Evolutionary conservation across 2,113 vertebrate species (phyloP), one percentile per base, ranked within the genome.

Genomic region (Antennarius striatus): DNA sequence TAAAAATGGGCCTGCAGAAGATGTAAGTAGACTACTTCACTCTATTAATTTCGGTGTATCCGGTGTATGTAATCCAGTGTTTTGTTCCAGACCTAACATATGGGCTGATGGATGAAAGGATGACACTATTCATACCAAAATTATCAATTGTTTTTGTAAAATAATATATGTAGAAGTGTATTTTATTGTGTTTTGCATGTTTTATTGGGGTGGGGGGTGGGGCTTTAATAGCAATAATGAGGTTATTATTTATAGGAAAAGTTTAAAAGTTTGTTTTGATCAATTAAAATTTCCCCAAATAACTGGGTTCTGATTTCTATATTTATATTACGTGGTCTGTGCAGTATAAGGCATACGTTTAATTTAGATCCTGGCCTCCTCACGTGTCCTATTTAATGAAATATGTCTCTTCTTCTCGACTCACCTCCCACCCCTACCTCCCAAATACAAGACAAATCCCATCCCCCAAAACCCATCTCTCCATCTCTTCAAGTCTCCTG

Each of bases 1-100:
- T 61, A 96, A 95, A 93, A 95, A 96, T 85, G 94, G 92, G 53
- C 93, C 93, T 43, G 42, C 42, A 43, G 42, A 43, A 43, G 42
- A 43, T 43, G 42, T 43, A 43, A 43, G 42, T 43, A 43, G 42
- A 3, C 11, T 43, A 10, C 10, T 43, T 43, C 10, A 11, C 10
- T 43, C 11, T 43, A 1, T 43, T 40, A 1, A 10, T 40, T 40
- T 40, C 9, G 4, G 39, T 40, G n/a, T 29, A 50, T 62, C 51
- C 12, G 51, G 1, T 14, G 4, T 39, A 30, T 14, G 4, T 39
- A 36, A 76, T 42, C 62, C 40, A 50, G 46, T 9, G 29, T 39
- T 70, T 63, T 55, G 7, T 60, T 15, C n/a, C 61, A 47, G 48
- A 42, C 22, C 17, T 68, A 29, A 53, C n/a, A 10, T 28, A 49